Evolutionary conservation across 2,797 vertebrate species (phyloP), one percentile per base, ranked within the genome.

Genomic region (Acrossocheilus fasciatus): DNA sequence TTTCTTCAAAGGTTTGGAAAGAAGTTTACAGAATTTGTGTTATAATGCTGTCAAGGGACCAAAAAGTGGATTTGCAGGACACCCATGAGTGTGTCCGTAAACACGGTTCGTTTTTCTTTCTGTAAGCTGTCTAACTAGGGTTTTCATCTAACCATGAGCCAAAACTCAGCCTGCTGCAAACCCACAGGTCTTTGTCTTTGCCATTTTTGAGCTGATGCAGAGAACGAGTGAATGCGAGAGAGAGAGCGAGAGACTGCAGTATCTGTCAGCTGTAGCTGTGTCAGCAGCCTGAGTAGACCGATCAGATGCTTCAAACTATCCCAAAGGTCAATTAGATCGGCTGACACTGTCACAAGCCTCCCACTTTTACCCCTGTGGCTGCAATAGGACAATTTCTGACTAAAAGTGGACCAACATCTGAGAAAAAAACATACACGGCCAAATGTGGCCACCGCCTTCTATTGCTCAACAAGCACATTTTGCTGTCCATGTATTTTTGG

Each of bases 251-350:
- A 64, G 47, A 52, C 26, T 59, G 41, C 52, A 74, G 68, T 74
- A 52, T 54, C 36, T 81, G 78, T 76, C 54, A 77, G 84, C 57
- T 72, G 84, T 57, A 59, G 83, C 89, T 90, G 87, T 54, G 84
- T 89, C 87, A 87, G 89, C 81, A 78, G 70, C 59, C 81, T 82
- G 81, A 87, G 87, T 77, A 74, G 80, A 82, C 84, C 66, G 86
- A 89, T 87, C 87, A 81, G 80, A 87, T 74, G 47, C 74, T 77
- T 89, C 82, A 81, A 81, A 74, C 68, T 26, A 81, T 62, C 81
- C 66, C 78, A 84, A 88, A 90, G 88, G 88, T 90, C 88, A 87
- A 79, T 87, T 64, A 86, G 87, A 89, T 87, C 64, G 64, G 62
- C 84, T 89, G 89, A 87, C 89, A 81, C 66, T 69, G 82, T 73